Evolutionary conservation across 2,113 vertebrate species (phyloP), one percentile per base, ranked within the genome.

Genomic region (Anser cygnoides): DNA sequence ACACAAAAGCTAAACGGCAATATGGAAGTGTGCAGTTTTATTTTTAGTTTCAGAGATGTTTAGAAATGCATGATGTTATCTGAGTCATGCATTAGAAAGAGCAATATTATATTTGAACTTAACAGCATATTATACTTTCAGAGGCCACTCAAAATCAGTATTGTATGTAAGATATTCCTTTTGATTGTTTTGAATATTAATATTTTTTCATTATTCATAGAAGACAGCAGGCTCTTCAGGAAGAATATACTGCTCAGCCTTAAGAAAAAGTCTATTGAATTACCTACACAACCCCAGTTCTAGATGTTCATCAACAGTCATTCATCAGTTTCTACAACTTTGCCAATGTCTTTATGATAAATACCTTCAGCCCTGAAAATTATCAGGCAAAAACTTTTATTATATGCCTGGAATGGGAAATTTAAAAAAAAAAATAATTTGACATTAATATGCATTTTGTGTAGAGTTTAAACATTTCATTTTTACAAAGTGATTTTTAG

Each of bases 271-370:
- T 5, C 8, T 39, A 17, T 13, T 21, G 59, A 80, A 89, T 62
- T 35, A 10, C 35, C 57, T 10, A 1, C 0, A 17, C 0, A 58
- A 49, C 13, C 26, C 33, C 39, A 57, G 39, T 21, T 73, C 58
- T 14, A 5, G 25, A 8, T 14, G 73, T 55, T 6, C 39, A 41
- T 5, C 44, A 79, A 9, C 28, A 66, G 22, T 7, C 37, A 14
- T 9, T 21, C 50, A 33, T 19, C 55, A 33, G 66, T 13, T 28
- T 28, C 54, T 52, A 4, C 28, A 66, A 4, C 50, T n/a, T 12
- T 33, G 41, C n/a, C 20, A 43, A 14, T 2, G 1, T 19, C 29
- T 35, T 50, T 44, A 18, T 29, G 57, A 72, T 5, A 62, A 93
- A 77, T 1, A 37, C 19, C 59, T 39, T 18, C 49, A 14, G 76